Evolutionary conservation across 2,113 vertebrate species (phyloP), one percentile per base, ranked within the genome.

Genomic region (Meles meles): DNA sequence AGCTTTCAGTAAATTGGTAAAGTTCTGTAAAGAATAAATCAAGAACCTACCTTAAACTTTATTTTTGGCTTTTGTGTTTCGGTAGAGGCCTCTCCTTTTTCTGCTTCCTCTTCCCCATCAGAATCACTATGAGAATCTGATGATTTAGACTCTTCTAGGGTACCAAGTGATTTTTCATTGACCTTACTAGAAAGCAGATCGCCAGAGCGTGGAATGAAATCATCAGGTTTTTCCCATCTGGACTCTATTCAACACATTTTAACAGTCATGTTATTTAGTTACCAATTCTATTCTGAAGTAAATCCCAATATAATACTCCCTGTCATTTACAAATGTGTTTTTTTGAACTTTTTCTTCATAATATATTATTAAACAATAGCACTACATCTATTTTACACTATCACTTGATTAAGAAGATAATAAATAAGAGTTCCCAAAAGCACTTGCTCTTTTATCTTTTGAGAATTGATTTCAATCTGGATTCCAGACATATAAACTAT

Each of bases 181-280:
- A 47, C 80, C 39, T 97, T 98, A 94, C 84, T 76, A 71, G 94
- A 98, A 92, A 76, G 89, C 65, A 57, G 71, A 93, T 88, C n/a
- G 37, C 88, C 97, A 83, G 95, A 67, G 25, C 63, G 97, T 94
- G 98, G 98, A 93, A 98, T 93, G 97, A 99, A 99, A 57, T 98
- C 99, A 80, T 98, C 98, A 0, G 99, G 99, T 96, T 99, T 99
- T 97, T 99, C 99, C 99, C 99, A 99, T 4, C 98, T 99, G 92
- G 99, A 99, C 97, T 99, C 99, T 99, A 98, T 71, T 96, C 90
- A 98, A 98, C 31, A 98, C 27, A 98, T 98, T 97, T 97, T 96
- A 97, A 98, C n/a, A 97, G 86, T 92, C 29, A 84, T 49, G 27
- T 98, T 98, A 98, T 86, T 98, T 96, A 96, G 65, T 96, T 88